Evolutionary conservation across 2,888 invertebrate species (phyloP), one percentile per base, ranked within the genome.

Genomic region (Marasmarcha lunaedactyla): DNA sequence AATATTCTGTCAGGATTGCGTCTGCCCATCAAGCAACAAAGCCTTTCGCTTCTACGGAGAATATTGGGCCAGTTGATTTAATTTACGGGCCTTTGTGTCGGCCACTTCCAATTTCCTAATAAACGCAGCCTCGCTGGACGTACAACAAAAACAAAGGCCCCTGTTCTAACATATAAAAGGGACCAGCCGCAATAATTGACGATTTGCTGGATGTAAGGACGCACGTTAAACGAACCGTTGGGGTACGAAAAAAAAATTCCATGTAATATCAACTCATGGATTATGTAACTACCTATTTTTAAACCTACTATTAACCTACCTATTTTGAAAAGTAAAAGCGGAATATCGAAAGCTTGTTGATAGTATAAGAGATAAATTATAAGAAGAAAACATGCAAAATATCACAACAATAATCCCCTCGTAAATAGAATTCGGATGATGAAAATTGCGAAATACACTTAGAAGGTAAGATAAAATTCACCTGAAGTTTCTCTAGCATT

Each of bases 11-110:
- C 2, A 30, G 30, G 30, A n/a, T n/a, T n/a, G 30, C n/a, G 30
- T 3, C n/a, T n/a, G 11, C n/a, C 9, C 3, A 42, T 47, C 50
- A 46, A 51, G 51, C 55, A 54, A 63, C 63, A 61, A 60, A 65
- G 64, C 64, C 51, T 10, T n/a, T n/a, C n/a, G n/a, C 57, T 63
- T 60, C 63, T 55, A 54, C 48, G 53, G 64, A 60, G 67, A 70
- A 67, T 71, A 74, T 71, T 65, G 63, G 62, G 59, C 54, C 59
- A 60, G 61, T 67, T 69, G 73, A 73, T 77, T 77, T 71, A 74
- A 76, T 74, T 72, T 70, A 68, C 67, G 68, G 52, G 65, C 72
- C 70, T 74, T 74, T 76, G 69, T 71, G 67, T 59, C 63, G 63
- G 63, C 62, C 67, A 69, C 63, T 69, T 70, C 63, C 68, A 69